phyloP scores from a whole-genome alignment of 2,888 invertebrate genomes.

The Stegana nigrithorax region DNA sequence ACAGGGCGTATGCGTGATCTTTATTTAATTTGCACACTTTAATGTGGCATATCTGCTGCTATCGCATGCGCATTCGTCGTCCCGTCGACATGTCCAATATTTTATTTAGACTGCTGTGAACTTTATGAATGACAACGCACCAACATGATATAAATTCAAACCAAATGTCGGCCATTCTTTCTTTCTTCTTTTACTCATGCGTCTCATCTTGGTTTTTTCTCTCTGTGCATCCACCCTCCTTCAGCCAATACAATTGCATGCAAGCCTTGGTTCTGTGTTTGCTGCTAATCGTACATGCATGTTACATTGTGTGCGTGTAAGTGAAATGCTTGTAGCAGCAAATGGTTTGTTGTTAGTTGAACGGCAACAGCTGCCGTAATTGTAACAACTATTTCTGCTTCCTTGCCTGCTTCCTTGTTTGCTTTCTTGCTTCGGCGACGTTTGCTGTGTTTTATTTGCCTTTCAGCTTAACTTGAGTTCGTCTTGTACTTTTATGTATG shows the following conservation, averaged over 20 bases:
- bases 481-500: too few relatives aligned
- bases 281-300: too few relatives aligned
- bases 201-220: not conserved
- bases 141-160: not conserved
- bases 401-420: not conserved
- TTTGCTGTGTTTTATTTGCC: not conserved
- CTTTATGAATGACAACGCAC: constrained; percentile 5
- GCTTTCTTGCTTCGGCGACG: not conserved
- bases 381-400: not conserved
- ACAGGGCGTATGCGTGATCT: constrained; percentile 8
- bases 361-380: not conserved
- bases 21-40: constrained; percentile 14
- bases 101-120: not conserved
- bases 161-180: not conserved
- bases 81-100: not conserved
- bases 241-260: too few relatives aligned
- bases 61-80: too few relatives aligned
- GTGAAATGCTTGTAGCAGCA: not conserved
- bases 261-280: not conserved
- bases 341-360: not conserved
- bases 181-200: too few relatives aligned
- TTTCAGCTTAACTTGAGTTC: too few relatives aligned
- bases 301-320: too few relatives aligned
- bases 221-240: too few relatives aligned
- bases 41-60: too few relatives aligned